Evolutionary conservation across 2,888 invertebrate species (phyloP).

Genomic region (Altica lythri): DNA sequence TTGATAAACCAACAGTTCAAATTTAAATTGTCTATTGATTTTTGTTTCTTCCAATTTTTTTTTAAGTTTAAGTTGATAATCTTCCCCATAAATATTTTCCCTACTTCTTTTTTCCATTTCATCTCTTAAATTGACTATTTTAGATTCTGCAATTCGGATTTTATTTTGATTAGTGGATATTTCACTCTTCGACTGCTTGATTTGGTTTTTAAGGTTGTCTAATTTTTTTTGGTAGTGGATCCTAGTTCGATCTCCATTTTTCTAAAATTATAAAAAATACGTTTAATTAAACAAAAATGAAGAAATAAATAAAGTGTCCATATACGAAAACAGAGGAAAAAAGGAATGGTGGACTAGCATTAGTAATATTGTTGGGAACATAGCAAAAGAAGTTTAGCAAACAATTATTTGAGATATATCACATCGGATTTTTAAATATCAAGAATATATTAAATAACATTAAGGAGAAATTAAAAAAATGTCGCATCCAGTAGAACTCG

Average conservation of each 20-base stretch:
- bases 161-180: constrained; percentile 19
- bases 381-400: too few species aligned
- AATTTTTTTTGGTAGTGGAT: constrained; percentile 63
- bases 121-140: neutral
- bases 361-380: too few species aligned
- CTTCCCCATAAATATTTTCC: neutral
- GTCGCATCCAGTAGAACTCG: too few species aligned
- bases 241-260: constrained; percentile 55
- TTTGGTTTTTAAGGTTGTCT: constrained; percentile 63
- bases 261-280: constrained; percentile 24
- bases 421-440: too few species aligned
- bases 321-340: too few species aligned
- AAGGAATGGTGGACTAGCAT: too few species aligned
- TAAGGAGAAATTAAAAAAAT: too few species aligned
- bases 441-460: too few species aligned
- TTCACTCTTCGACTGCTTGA: constrained; percentile 60
- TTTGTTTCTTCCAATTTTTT: constrained; percentile 49
- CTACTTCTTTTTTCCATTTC: neutral
- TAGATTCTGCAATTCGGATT: constrained; percentile 19
- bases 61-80: constrained; percentile 28
- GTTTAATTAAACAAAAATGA: too few species aligned
- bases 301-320: too few species aligned
- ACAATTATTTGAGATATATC: too few species aligned
- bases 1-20: constrained; percentile 67
- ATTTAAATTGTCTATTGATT: constrained; percentile 58